A percentile compares a stretch with the other conserved stretches of the same genome.
Conservation (phyloP, 2,113 vertebrate species). For the Leptobrachium leishanense region DNA sequence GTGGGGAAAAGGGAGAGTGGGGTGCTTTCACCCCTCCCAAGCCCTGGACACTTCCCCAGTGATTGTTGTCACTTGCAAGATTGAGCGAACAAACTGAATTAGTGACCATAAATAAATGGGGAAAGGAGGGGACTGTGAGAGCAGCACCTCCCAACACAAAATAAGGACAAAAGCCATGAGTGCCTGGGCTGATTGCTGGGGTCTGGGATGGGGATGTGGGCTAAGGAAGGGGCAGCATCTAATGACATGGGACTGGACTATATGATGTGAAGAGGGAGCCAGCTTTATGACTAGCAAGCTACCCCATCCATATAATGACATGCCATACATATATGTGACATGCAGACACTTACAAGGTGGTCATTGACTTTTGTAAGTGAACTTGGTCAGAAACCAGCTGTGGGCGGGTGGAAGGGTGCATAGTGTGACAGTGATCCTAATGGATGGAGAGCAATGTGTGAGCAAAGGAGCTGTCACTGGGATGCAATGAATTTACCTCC, state of each 20-base stretch:
- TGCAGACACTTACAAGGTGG: too few relatives aligned
- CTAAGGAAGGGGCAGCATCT: constrained; percentile 16
- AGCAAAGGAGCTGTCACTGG: too few relatives aligned
- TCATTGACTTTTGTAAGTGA: too few relatives aligned
- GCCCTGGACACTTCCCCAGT: constrained; percentile 54
- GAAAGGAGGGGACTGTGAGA: constrained; percentile 35
- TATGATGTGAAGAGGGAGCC: constrained; percentile 35
- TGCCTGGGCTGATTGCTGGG: constrained; percentile 29
- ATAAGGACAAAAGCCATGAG: constrained; percentile 38
- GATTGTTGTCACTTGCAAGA: constrained; percentile 44
- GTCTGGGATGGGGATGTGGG: constrained; percentile 24
- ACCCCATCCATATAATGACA: constrained; percentile 4
- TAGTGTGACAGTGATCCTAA: too few relatives aligned
- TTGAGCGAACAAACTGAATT: constrained; percentile 38
- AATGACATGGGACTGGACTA: constrained; percentile 43
- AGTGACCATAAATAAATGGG: constrained; percentile 45
- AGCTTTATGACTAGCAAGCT: background rate
- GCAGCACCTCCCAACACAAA: constrained; percentile 26
- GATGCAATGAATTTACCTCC: too few relatives aligned
- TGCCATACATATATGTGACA: too few relatives aligned
- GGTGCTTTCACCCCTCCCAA: constrained; percentile 22
- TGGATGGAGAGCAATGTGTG: too few relatives aligned
- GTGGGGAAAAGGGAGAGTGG: constrained; percentile 9
- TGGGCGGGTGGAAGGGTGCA: too few relatives aligned
- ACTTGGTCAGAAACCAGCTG: too few relatives aligned